Percentiles rank a stretch among this genome's conserved stretches.
Evolutionary conservation across 2,888 invertebrate species (phyloP).

Genomic region (Drosophila nigritarsus): DNA sequence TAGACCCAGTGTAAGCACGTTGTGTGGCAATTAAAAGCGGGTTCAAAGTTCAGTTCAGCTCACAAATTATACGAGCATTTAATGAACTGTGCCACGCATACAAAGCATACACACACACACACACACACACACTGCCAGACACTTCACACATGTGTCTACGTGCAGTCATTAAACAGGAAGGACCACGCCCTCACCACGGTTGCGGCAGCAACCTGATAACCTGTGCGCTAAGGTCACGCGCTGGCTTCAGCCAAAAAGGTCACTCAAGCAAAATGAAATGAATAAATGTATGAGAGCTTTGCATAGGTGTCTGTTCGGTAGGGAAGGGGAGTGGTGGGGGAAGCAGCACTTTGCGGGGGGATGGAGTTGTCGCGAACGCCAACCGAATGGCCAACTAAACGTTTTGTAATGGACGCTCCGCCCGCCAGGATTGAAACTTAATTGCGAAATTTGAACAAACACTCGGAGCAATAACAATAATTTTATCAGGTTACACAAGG

Average conservation of each 20-base stretch:
- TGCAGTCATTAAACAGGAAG: constrained; percentile 11
- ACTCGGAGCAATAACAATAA: constrained; percentile 71
- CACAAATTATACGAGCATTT: constrained; percentile 71
- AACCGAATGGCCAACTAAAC: constrained; percentile 39
- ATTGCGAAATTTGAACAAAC: constrained; percentile 72
- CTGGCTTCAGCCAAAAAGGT: constrained; percentile 48
- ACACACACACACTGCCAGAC: constrained; percentile 3
- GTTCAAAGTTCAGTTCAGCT: constrained; percentile 51
- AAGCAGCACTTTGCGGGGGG: neutral
- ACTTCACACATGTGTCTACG: constrained; percentile 16
- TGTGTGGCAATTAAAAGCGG: constrained; percentile 58
- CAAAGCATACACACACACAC: constrained; percentile 11
- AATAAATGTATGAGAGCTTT: constrained; percentile 59
- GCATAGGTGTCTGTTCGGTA: neutral
- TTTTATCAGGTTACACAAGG: constrained; percentile 49
- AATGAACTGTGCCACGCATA: constrained; percentile 65
- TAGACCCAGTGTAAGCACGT: constrained; percentile 13
- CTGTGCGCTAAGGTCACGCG: constrained; percentile 55
- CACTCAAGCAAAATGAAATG: constrained; percentile 63
- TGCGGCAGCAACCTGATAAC: constrained; percentile 1
- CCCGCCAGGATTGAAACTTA: constrained; percentile 59
- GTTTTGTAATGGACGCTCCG: constrained; percentile 56
- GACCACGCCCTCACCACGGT: constrained; percentile 2
- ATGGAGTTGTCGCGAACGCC: constrained; percentile 3
- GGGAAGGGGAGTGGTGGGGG: neutral